These are phyloP conservation scores for Cynodonichthys magdalenae DNA, from an alignment of 2,797 vertebrate genomes.

Conservation along the genomic window DNA sequence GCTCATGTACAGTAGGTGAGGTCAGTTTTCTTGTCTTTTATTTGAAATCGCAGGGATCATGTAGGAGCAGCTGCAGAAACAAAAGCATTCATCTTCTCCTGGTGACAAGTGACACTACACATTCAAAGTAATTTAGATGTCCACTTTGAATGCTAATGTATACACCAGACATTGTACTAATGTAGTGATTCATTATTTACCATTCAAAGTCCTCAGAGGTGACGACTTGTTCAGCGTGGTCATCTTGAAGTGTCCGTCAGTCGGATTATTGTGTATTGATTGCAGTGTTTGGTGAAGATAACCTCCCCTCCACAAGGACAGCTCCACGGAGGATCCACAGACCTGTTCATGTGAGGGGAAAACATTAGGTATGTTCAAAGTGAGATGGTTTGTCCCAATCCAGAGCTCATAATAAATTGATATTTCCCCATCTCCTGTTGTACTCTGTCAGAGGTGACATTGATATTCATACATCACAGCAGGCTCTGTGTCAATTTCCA, in stretches of 20 bases:
- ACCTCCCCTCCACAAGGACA: slow-evolving; percentile 21
- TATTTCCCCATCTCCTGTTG: slow-evolving; percentile 59
- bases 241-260: slow-evolving; percentile 50
- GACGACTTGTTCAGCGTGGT: slow-evolving; percentile 56
- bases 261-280: slow-evolving; percentile 61
- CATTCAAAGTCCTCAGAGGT: slow-evolving; percentile 41
- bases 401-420: slow-evolving; percentile 67
- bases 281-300: slow-evolving; percentile 40
- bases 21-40: slow-evolving; percentile 32
- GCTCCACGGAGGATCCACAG: slow-evolving; percentile 20
- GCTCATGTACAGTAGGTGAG: slow-evolving; percentile 17
- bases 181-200: slow-evolving; percentile 67
- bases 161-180: slow-evolving; percentile 55
- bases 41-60: slow-evolving; percentile 18
- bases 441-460: slow-evolving; percentile 70
- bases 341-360: background rate
- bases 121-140: slow-evolving; percentile 72
- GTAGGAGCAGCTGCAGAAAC: slow-evolving; percentile 19
- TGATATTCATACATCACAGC: slow-evolving; percentile 79
- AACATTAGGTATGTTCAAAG: slow-evolving; percentile 40
- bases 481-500: slow-evolving; percentile 64
- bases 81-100: slow-evolving; percentile 49
- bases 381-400: slow-evolving; percentile 55
- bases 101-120: slow-evolving; percentile 57
- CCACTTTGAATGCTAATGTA: slow-evolving; percentile 74